Evolutionary conservation across 2,113 vertebrate species (phyloP).

Genomic region (Melanostigma gelatinosum): DNA sequence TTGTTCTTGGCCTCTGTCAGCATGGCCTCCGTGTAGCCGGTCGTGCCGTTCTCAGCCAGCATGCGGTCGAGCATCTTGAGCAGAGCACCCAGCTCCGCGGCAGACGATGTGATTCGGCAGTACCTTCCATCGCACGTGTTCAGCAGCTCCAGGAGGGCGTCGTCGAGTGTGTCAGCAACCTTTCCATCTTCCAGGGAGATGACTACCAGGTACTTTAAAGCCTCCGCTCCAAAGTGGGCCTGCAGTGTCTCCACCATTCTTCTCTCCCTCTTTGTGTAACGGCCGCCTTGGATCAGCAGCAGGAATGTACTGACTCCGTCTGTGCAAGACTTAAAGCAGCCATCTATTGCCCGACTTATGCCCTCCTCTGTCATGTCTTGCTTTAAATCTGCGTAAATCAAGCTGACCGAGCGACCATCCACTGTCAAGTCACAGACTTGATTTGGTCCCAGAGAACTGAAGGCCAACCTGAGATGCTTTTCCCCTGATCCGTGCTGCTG

Average conservation of each 20-base stretch:
- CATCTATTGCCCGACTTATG: conserved; percentile 19
- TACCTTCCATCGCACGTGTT: conserved; percentile 48
- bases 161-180: conserved; percentile 30
- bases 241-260: conserved; percentile 50
- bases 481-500: conserved; percentile 1
- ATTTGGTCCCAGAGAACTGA: conserved; percentile 28
- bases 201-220: conserved; percentile 44
- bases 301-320: conserved; percentile 39
- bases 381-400: conserved; percentile 39
- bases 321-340: conserved; percentile 35
- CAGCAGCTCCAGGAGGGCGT: conserved; percentile 58
- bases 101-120: conserved; percentile 13
- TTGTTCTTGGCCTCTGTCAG: conserved; percentile 9
- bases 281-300: conserved; percentile 57
- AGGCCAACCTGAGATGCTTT: conserved; percentile 1
- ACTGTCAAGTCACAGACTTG: conserved; percentile 27
- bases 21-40: conserved; percentile 50
- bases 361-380: conserved; percentile 32
- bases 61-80: conserved; percentile 41
- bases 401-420: conserved; percentile 13
- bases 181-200: conserved; percentile 56
- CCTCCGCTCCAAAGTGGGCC: conserved; percentile 40
- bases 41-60: not conserved
- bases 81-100: not conserved
- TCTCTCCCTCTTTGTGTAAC: conserved; percentile 39